Conservation (phyloP, 2,797 vertebrate genomes). For the Chelmon rostratus region DNA sequence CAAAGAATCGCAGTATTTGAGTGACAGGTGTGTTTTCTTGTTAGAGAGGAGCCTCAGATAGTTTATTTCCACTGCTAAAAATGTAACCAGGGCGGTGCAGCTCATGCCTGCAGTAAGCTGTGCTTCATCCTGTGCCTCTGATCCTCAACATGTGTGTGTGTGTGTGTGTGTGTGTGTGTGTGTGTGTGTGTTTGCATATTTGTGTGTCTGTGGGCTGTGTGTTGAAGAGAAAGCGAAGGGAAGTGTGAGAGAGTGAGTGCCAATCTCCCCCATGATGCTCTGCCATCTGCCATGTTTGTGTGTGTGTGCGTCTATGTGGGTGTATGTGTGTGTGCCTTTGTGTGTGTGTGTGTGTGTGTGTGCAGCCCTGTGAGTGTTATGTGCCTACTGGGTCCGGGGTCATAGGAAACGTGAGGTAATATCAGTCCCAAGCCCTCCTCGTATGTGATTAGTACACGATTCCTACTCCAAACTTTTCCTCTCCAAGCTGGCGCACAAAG, state of each 20-base stretch:
- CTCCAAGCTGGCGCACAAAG: conserved; percentile 38
- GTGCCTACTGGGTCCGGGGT: conserved; percentile 67
- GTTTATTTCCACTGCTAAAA: conserved; percentile 81
- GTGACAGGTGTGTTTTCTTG: conserved; percentile 82
- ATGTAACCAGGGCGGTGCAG: conserved; percentile 78
- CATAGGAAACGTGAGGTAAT: conserved; percentile 67
- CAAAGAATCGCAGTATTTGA: conserved; percentile 67
- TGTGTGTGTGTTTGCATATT: conserved; percentile 10
- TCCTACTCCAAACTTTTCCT: conserved; percentile 44
- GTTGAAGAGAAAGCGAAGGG: conserved; percentile 71
- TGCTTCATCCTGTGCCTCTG: conserved; percentile 79
- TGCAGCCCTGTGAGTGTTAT: conserved; percentile 37
- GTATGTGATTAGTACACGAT: conserved; percentile 25
- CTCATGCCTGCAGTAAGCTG: conserved; percentile 80
- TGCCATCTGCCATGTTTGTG: conserved; percentile 79
- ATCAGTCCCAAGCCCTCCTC: conserved; percentile 47
- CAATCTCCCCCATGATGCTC: conserved; percentile 84
- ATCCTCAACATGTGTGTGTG: conserved; percentile 61
- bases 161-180: conserved; percentile 35
- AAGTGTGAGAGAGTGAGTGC: conserved; percentile 75
- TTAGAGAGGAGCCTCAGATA: conserved; percentile 73
- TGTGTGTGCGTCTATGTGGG: conserved; percentile 16
- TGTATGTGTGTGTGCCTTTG: conserved; percentile 26
- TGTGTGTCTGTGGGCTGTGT: conserved; percentile 69
- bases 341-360: conserved; percentile 16